Base-by-base conservation (phyloP, 2,797 vertebrate genomes). In the Sphenodon punctatus region DNA sequence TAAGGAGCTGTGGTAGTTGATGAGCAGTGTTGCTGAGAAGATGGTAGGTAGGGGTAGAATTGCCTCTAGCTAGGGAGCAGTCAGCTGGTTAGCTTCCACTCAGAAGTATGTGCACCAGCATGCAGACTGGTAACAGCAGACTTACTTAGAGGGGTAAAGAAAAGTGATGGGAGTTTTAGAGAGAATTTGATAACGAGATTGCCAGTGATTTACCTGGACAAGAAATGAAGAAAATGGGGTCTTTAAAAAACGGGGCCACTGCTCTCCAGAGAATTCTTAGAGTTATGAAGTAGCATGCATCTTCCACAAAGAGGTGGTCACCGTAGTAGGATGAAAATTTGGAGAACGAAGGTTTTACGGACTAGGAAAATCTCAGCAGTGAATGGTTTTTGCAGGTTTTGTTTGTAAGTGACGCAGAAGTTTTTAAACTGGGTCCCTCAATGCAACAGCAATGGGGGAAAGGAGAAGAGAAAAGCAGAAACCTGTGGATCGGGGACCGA, bases 1-100 rank as follows among this genome's bases (percentile, higher is more conserved):
- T n/a, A 70, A 43, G 65, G 88, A 75, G 38, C 15, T 80, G 82
- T 69, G 79, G 34, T 90, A 76, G 87, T 88, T 78, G 75, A 78
- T 20, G 36, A 20, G 39, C 67, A 10, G 51, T 38, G 67, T 23
- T 82, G 56, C 25, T 0, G 4, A 74, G 63, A 39, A 65, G 32
- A 34, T 60, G 32, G 38, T 49, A 63, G 72, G 63, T 30, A 34
- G 78, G 81, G 56, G 46, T 27, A 8, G 3, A 3, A 66, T 61
- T 48, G 64, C 42, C 71, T 13, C 41, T 71, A 14, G 48, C 27
- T 10, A 22, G 27, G 30, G 25, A n/a, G 12, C 32, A 9, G n/a
- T 27, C 27, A 32, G 5, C 12, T 34, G 32, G 1, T 0, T 2
- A 20, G 43, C 16, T 80, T 71, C 49, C 48, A 7, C 12, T 15